A percentile compares a stretch with the other conserved stretches of the same genome.
Evolutionary conservation across 1,140 invertebrate species (phyloP).

Genomic region (Sycophaga agraensis): DNA sequence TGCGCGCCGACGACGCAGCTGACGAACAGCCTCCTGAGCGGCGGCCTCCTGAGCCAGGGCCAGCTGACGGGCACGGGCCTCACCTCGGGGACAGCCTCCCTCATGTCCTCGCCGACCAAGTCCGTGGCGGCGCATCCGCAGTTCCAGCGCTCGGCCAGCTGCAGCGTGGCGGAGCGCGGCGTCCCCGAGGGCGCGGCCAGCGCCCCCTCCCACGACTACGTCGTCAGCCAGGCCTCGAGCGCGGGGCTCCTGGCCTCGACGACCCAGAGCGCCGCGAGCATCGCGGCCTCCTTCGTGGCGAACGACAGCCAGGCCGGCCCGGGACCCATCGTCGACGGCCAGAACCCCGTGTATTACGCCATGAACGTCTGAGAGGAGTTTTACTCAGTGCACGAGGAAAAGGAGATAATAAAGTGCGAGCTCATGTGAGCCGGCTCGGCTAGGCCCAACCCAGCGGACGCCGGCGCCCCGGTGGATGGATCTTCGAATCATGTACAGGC

Average conservation of each 20-base stretch:
- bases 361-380: slow-evolving; percentile 53
- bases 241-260: neutral
- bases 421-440: slow-evolving; percentile 19
- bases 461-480: too few relatives aligned
- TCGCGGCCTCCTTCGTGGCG: neutral
- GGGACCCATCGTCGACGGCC: slow-evolving; percentile 36
- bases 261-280: neutral
- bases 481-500: too few relatives aligned
- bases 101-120: slow-evolving; percentile 52
- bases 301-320: neutral
- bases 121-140: slow-evolving; percentile 28
- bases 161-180: slow-evolving; percentile 61
- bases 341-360: slow-evolving; percentile 56
- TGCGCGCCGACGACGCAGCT: slow-evolving; percentile 31
- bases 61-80: neutral
- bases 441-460: neutral
- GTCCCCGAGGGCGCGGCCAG: slow-evolving; percentile 67
- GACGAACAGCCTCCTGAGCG: slow-evolving; percentile 19
- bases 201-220: slow-evolving; percentile 59
- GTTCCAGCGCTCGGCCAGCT: slow-evolving; percentile 27
- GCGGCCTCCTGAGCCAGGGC: neutral
- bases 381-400: slow-evolving; percentile 18
- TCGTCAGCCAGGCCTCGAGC: slow-evolving; percentile 18
- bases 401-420: slow-evolving; percentile 25
- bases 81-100: slow-evolving; percentile 41